phyloP scores from a whole-genome alignment of 2,797 vertebrate species.

The Cyclopterus lumpus region DNA sequence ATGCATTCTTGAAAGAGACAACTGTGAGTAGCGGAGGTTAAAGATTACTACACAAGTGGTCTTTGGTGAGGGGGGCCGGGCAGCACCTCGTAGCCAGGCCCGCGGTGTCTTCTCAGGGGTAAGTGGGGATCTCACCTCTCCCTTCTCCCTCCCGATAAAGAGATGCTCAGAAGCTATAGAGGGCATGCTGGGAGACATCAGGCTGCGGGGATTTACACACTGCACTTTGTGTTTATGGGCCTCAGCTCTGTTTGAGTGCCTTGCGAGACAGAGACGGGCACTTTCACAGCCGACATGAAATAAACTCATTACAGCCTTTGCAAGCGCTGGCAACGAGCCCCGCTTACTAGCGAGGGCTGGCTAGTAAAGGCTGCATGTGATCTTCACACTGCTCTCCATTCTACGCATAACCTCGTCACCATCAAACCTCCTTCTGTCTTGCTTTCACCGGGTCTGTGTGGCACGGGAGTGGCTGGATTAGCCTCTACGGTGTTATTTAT shows the following conservation, averaged over 20 bases:
- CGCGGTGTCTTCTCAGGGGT: constrained; percentile 37
- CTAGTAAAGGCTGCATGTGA: constrained; percentile 59
- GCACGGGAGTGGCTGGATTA: constrained; percentile 26
- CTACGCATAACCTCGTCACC: constrained; percentile 42
- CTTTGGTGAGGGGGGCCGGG: constrained; percentile 29
- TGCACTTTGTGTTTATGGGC: constrained; percentile 83
- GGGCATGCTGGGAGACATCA: constrained; percentile 68
- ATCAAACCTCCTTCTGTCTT: constrained; percentile 43
- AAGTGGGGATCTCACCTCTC: constrained; percentile 45
- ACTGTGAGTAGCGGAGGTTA: constrained; percentile 32
- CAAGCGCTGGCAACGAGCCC: constrained; percentile 70
- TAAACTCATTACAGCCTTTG: constrained; percentile 80
- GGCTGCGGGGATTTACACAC: constrained; percentile 77
- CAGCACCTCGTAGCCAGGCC: constrained; percentile 26
- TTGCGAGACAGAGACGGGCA: constrained; percentile 78
- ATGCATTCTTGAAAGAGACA: constrained; percentile 27
- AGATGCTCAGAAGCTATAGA: constrained; percentile 69
- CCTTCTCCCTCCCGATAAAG: constrained; percentile 64
- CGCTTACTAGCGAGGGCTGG: constrained; percentile 59
- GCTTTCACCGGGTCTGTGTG: constrained; percentile 30
- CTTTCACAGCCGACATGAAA: constrained; percentile 83
- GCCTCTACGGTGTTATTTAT: constrained; percentile 11
- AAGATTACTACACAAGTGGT: constrained; percentile 39
- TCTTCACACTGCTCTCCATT: constrained; percentile 64
- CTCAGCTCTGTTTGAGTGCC: constrained; percentile 80